Conservation (phyloP, 2,797 vertebrate species). For the Halcyon chelicuti region DNA sequence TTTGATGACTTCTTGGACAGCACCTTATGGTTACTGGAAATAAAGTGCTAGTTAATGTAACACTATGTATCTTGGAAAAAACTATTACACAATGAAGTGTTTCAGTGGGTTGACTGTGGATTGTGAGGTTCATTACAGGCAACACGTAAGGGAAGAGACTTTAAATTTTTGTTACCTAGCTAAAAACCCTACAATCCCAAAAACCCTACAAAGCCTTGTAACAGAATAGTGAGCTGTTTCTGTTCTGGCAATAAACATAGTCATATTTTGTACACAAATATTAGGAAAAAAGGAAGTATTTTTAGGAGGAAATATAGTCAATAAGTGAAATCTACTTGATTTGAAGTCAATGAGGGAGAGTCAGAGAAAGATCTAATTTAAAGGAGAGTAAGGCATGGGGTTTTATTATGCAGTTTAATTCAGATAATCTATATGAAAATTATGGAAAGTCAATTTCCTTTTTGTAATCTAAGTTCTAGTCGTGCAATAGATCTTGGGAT, state of each 20-base stretch:
- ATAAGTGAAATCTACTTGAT: neutral
- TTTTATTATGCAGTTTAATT: neutral
- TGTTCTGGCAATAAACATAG: neutral
- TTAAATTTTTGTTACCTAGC: neutral
- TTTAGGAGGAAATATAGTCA: neutral
- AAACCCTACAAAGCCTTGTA: neutral
- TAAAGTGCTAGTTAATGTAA: neutral
- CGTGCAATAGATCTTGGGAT: neutral
- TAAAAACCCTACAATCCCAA: neutral
- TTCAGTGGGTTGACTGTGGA: neutral
- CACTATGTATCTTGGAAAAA: neutral
- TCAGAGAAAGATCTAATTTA: neutral
- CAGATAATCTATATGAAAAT: neutral
- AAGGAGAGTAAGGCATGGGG: neutral
- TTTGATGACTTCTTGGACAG: neutral
- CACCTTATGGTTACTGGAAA: neutral
- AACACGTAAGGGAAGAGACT: neutral
- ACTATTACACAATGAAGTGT: neutral
- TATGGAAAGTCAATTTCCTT: neutral
- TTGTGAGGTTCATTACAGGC: neutral
- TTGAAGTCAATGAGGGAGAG: neutral
- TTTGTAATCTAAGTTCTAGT: neutral
- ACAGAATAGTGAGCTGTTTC: neutral
- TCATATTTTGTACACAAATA: neutral
- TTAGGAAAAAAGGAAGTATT: rapidly evolving